A percentile compares a stretch with the other conserved stretches of the same genome.
Conservation (phyloP, 2,797 vertebrate species). For the Acropternis orthonyx region DNA sequence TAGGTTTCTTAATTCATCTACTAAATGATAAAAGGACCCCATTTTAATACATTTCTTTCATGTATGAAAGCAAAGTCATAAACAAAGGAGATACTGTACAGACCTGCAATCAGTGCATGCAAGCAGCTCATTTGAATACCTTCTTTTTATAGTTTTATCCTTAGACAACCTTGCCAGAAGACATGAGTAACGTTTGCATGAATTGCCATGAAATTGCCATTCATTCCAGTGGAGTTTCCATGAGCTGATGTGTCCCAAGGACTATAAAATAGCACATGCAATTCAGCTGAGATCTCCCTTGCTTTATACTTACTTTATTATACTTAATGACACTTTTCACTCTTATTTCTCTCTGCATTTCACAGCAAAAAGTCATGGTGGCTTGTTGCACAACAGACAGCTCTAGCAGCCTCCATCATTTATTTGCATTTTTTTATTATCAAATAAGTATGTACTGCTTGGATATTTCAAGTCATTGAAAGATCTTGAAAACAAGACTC, state of each 20-base stretch:
- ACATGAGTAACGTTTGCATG: background rate
- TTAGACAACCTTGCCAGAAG: conserved; percentile 18
- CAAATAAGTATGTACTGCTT: background rate
- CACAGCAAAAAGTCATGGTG: background rate
- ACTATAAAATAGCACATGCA: background rate
- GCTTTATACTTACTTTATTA: background rate
- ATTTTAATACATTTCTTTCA: background rate
- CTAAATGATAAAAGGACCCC: background rate
- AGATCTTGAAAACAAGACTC: background rate
- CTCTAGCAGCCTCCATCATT: background rate
- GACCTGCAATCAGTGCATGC: background rate
- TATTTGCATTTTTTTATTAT: background rate
- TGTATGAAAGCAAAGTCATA: background rate
- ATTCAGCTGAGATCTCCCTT: background rate
- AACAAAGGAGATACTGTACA: background rate
- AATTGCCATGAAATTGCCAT: conserved; percentile 1
- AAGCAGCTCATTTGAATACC: background rate
- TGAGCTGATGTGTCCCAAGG: background rate
- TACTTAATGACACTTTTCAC: background rate
- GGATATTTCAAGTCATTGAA: background rate
- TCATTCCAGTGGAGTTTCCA: background rate
- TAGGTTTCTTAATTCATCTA: background rate
- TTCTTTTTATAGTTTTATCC: background rate
- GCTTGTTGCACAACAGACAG: background rate
- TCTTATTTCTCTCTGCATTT: background rate